These are phyloP conservation scores for Talpa occidentalis DNA, from an alignment of 2,113 vertebrate species.

Conservation along the genomic window DNA sequence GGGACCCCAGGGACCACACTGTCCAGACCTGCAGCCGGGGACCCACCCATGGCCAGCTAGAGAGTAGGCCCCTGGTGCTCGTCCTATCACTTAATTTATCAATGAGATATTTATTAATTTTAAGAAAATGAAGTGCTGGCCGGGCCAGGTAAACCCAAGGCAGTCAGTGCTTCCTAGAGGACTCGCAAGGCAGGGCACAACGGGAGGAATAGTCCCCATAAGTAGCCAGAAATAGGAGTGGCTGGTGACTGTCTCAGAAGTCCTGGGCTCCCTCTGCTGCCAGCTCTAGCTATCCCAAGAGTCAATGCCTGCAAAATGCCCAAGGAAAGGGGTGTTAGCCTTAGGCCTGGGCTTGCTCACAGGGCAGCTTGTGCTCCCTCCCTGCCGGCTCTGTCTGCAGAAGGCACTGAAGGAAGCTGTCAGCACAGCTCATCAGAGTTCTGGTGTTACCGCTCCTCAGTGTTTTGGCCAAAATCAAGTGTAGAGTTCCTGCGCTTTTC, in stretches of 20 bases:
- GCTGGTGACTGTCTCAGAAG: not conserved
- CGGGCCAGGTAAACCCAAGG: not conserved
- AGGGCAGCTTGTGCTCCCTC: not conserved
- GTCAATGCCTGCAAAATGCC: not conserved
- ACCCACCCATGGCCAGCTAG: not conserved
- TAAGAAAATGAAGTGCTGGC: not conserved
- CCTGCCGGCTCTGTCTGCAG: not conserved
- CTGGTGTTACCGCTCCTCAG: not conserved
- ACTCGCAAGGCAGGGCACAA: not conserved
- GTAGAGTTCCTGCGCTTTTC: not conserved
- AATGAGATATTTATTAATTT: not conserved
- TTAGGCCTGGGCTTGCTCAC: not conserved
- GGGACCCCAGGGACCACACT: not conserved
- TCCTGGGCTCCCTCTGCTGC: not conserved
- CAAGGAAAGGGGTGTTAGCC: no score
- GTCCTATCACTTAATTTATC: not conserved
- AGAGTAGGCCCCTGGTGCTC: not conserved
- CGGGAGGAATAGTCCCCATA: not conserved
- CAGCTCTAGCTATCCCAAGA: not conserved
- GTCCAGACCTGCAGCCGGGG: not conserved
- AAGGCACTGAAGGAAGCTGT: not conserved
- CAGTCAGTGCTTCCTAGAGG: not conserved
- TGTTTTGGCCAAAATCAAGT: not conserved
- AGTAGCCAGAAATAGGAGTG: not conserved
- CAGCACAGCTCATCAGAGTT: not conserved